Percentiles rank a stretch among this genome's conserved stretches.
These are phyloP conservation scores for Drosophila kanapiae DNA, from an alignment of 1,140 invertebrate species.

Conservation along the genomic window DNA sequence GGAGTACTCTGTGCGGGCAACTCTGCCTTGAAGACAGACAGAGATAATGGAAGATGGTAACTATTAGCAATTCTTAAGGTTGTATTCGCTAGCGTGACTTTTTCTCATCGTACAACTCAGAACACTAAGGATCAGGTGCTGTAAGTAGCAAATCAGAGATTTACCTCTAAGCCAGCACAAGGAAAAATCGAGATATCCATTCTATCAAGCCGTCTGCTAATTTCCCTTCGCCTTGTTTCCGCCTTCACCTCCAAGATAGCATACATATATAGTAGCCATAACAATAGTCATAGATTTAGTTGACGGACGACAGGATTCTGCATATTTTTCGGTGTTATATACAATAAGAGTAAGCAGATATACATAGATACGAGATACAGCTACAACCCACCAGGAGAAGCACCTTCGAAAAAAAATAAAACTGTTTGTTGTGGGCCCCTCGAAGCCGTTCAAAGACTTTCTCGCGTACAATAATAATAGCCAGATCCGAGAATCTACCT, in stretches of 20 bases:
- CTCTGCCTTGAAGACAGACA: not conserved
- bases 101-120: constrained; percentile 29
- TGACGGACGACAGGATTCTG: constrained; percentile 44
- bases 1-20: not conserved
- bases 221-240: constrained; percentile 20
- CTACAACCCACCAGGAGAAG: constrained; percentile 67
- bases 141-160: constrained; percentile 45
- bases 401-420: constrained; percentile 55
- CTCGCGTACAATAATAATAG: constrained; percentile 40
- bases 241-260: constrained; percentile 17
- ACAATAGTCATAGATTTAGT: constrained; percentile 55
- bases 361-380: constrained; percentile 35
- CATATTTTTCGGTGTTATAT: constrained; percentile 60
- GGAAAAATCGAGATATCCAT: constrained; percentile 8
- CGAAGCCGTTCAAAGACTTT: constrained; percentile 62
- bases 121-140: constrained; percentile 32
- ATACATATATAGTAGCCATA: constrained; percentile 26
- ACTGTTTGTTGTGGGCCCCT: constrained; percentile 59
- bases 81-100: constrained; percentile 67
- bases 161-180: constrained; percentile 10
- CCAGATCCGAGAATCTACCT: not conserved
- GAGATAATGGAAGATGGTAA: constrained; percentile 45
- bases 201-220: constrained; percentile 1
- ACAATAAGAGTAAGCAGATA: constrained; percentile 51
- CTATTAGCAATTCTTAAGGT: constrained; percentile 84